Evolutionary conservation across 2,888 invertebrate species (phyloP).

Genomic region (Ectemnius lituratus): DNA sequence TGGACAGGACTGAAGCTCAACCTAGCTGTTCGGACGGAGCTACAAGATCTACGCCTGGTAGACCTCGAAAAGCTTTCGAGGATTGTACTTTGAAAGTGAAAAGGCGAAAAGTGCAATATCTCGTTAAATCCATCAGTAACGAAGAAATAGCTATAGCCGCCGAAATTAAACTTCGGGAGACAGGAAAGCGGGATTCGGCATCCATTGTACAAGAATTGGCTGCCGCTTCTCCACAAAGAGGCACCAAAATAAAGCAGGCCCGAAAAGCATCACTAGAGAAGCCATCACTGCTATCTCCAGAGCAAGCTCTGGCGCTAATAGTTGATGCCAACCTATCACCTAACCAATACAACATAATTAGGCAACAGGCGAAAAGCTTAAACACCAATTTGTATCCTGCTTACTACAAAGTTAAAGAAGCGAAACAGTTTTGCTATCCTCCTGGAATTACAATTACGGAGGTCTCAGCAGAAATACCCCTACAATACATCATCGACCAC

Average conservation of each 20-base stretch:
- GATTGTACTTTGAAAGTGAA: background rate
- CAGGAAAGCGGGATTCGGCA: conserved; percentile 12
- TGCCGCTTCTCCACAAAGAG: background rate
- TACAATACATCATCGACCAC: conserved; percentile 16
- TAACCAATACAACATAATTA: conserved; percentile 11
- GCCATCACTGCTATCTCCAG: background rate
- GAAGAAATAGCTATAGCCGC: conserved; percentile 8
- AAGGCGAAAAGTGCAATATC: background rate
- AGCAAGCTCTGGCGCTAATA: conserved; percentile 16
- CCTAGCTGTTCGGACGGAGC: too few species aligned
- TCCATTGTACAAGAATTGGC: conserved; percentile 1
- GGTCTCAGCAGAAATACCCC: conserved; percentile 13
- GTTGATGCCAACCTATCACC: conserved; percentile 12
- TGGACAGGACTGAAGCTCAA: too few species aligned
- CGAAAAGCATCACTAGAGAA: background rate
- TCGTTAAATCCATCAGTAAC: background rate
- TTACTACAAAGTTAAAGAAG: conserved; percentile 19
- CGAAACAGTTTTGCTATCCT: conserved; percentile 19
- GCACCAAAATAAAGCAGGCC: conserved; percentile 8
- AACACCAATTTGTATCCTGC: conserved; percentile 6
- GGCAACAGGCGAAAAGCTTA: background rate
- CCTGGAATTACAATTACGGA: conserved; percentile 9
- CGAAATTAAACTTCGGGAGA: conserved; percentile 12
- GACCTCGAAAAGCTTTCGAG: conserved; percentile 4
- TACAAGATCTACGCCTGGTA: too few species aligned